These are phyloP conservation scores for Chrysogorgia sp. DNA, from an alignment of 92 coral and sea anemone genomes.

Conservation along the genomic window DNA sequence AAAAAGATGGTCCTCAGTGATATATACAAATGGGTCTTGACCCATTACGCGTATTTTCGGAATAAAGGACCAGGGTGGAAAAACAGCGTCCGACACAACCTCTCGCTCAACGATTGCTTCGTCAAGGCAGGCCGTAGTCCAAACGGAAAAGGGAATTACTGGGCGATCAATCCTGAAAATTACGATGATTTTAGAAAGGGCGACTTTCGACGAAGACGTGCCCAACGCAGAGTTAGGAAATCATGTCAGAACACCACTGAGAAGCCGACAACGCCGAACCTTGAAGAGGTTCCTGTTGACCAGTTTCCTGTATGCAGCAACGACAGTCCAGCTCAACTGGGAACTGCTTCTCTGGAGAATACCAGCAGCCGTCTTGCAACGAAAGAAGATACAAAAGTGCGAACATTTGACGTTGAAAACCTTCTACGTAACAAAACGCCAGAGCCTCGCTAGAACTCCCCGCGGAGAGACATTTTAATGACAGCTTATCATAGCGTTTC, in stretches of 20 bases:
- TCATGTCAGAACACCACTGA: slow-evolving; percentile 30
- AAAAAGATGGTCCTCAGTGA: slow-evolving; percentile 59
- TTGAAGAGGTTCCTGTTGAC: background rate
- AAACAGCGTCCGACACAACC: slow-evolving; percentile 61
- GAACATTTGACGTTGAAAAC: slow-evolving; percentile 46
- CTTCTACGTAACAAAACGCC: slow-evolving; percentile 27
- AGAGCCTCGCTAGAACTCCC: background rate
- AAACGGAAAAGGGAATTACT: slow-evolving; percentile 58
- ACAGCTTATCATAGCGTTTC: too few relatives aligned
- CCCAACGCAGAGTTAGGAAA: slow-evolving; percentile 48
- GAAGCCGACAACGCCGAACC: background rate
- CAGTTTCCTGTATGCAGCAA: background rate
- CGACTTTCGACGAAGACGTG: slow-evolving; percentile 54
- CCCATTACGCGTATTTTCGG: slow-evolving; percentile 60
- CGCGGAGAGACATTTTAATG: background rate
- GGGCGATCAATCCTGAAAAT: slow-evolving; percentile 67
- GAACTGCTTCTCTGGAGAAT: background rate
- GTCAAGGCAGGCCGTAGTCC: slow-evolving; percentile 66
- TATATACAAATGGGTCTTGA: slow-evolving; percentile 62
- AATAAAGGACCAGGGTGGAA: slow-evolving; percentile 69
- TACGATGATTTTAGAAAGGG: slow-evolving; percentile 63
- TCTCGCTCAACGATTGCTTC: slow-evolving; percentile 60
- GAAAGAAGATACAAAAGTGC: slow-evolving; percentile 8
- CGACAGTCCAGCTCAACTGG: background rate
- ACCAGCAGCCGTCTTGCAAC: background rate